Conservation (phyloP, 2,888 invertebrate species). For the Microchrysa polita region DNA sequence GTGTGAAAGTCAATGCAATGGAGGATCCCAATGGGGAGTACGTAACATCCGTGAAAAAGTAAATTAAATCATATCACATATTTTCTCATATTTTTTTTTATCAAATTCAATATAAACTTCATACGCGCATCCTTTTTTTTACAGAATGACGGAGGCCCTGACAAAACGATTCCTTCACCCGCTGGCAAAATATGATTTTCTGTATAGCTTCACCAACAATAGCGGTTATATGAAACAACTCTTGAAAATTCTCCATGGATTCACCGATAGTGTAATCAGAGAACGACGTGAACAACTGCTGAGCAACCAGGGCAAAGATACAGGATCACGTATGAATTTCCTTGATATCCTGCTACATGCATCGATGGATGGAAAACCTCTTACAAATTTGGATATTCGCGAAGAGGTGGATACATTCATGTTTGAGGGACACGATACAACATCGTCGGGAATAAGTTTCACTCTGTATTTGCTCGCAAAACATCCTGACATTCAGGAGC, state of each 20-base stretch:
- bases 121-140: neutral
- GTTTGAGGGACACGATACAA: constrained; percentile 60
- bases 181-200: neutral
- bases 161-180: constrained; percentile 2
- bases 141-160: constrained; percentile 9
- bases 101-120: neutral
- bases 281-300: constrained; percentile 24
- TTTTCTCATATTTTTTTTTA: neutral
- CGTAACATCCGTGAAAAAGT: constrained; percentile 31
- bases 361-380: constrained; percentile 16
- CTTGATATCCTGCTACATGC: constrained; percentile 32
- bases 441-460: constrained; percentile 64
- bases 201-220: constrained; percentile 4
- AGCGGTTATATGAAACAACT: neutral
- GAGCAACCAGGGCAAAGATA: neutral
- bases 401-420: constrained; percentile 44
- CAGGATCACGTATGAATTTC: constrained; percentile 9
- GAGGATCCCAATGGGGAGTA: constrained; percentile 20
- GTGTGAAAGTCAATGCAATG: constrained; percentile 30
- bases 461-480: constrained; percentile 61
- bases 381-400: constrained; percentile 32
- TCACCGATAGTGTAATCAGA: constrained; percentile 13
- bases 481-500: constrained; percentile 62
- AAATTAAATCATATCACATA: neutral
- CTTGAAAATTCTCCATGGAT: constrained; percentile 14